Conservation (phyloP, 2,797 vertebrate species). For the Hemitrygon akajei region DNA sequence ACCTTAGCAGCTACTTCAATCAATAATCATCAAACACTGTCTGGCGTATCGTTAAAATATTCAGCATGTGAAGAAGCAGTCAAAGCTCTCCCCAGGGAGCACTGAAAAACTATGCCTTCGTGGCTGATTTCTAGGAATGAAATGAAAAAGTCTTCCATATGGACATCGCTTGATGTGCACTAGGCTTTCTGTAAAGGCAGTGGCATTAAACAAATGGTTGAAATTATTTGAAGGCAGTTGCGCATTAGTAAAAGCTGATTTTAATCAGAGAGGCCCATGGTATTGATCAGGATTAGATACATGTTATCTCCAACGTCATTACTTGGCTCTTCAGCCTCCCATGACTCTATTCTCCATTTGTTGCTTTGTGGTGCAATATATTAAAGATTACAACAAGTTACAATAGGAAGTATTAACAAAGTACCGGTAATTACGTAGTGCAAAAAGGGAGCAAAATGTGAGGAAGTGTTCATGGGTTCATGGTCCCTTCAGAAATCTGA, state of each 20-base stretch:
- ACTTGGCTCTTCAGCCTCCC: not conserved
- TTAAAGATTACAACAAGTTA: too few relatives aligned
- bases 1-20: not conserved
- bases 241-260: not conserved
- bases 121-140: not conserved
- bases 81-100: not conserved
- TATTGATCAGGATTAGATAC: not conserved
- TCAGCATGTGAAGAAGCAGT: not conserved
- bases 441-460: too few relatives aligned
- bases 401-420: too few relatives aligned
- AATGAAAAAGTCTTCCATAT: not conserved
- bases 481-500: too few relatives aligned
- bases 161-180: not conserved
- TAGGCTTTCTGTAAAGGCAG: not conserved
- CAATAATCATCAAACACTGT: not conserved
- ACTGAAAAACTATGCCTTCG: not conserved
- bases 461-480: too few relatives aligned
- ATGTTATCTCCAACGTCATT: not conserved
- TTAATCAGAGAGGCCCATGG: not conserved
- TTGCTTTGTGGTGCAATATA: too few relatives aligned
- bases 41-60: not conserved
- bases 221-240: not conserved
- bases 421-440: too few relatives aligned
- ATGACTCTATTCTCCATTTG: not conserved
- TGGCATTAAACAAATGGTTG: not conserved